Percentiles rank a stretch among this genome's conserved stretches.
phyloP scores from a whole-genome alignment of 2,113 vertebrate genomes.

The Alligator mississippiensis region DNA sequence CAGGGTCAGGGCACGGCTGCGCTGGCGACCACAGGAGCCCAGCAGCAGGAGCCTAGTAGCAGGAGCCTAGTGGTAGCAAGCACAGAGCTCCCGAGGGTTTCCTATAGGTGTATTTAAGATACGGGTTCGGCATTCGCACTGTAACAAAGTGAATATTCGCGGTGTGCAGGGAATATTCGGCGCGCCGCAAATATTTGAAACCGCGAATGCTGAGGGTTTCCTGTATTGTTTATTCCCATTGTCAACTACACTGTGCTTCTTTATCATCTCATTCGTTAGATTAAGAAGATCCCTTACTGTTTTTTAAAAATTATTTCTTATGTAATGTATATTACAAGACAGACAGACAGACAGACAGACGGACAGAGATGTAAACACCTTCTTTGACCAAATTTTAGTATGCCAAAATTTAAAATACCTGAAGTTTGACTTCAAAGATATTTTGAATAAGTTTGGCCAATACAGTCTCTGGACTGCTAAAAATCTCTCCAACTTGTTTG shows the following conservation, averaged over 20 bases:
- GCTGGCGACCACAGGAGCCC: too few species aligned
- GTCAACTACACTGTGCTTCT: background rate
- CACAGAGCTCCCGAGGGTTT: too few species aligned
- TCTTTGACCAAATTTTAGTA: background rate
- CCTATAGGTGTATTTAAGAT: too few species aligned
- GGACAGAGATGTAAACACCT: background rate
- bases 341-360: background rate
- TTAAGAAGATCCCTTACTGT: too few species aligned
- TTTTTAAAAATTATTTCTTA: background rate
- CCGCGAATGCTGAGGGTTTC: too few species aligned
- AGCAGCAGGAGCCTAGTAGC: too few species aligned
- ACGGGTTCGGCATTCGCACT: too few species aligned
- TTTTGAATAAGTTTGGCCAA: constrained; percentile 99
- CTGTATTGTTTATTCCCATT: background rate
- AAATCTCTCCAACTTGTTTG: constrained; percentile 97
- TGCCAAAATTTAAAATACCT: constrained; percentile 81
- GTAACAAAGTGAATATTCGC: too few species aligned
- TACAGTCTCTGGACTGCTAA: constrained; percentile 96
- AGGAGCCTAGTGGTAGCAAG: too few species aligned
- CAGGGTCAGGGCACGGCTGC: too few species aligned
- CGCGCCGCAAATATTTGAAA: too few species aligned
- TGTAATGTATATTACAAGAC: background rate
- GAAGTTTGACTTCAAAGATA: constrained; percentile 96
- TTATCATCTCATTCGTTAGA: background rate
- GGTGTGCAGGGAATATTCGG: too few species aligned